Base-by-base conservation (phyloP, 2,113 vertebrate species). In the Hylia prasina region DNA sequence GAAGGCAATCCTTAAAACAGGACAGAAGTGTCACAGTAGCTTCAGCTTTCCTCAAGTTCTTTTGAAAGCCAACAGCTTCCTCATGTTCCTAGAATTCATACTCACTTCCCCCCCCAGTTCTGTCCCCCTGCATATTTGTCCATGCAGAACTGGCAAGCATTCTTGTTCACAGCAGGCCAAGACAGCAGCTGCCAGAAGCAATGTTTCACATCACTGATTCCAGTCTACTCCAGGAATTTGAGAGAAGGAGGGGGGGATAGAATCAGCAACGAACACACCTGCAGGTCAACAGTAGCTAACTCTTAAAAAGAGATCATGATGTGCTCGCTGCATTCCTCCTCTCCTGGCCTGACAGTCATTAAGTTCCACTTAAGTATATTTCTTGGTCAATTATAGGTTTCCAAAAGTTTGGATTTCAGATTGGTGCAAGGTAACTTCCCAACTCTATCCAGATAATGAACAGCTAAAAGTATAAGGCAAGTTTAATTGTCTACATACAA, bases 161-260 rank as follows among this genome's bases (percentile, higher is more conserved):
- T 87, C 88, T 85, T 65, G 40, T 53, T 82, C 7, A 4, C 84
- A 77, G 90, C 90, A 47, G 70, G 75, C 79, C 66, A 75, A 75
- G 81, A 84, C 72, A 95, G 91, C 91, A 92, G 86, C 89, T 94
- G 93, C 86, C 91, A 81, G 90, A 86, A 83, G 94, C 75, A 65
- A 83, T 27, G 39, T 63, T 92, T 72, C 71, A 70, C 27, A 30
- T 21, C 56, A 21, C 85, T 35, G 71, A 80, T 81, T 85, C 58
- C 76, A 73, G 58, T 15, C 75, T 80, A 7, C 35, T 63, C 48
- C 68, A 89, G 92, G 85, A 94, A 86, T 86, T 1, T 77, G 66
- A 71, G 31, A 64, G 47, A 4, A 53, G 60, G 39, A 4, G 18
- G 18, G 1, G n/a, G 4, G 15, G 11, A 7, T 47, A 68, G 71